Conservation (phyloP, 92 coral and sea anemone genomes). For the Isaurus tuberculatus region DNA sequence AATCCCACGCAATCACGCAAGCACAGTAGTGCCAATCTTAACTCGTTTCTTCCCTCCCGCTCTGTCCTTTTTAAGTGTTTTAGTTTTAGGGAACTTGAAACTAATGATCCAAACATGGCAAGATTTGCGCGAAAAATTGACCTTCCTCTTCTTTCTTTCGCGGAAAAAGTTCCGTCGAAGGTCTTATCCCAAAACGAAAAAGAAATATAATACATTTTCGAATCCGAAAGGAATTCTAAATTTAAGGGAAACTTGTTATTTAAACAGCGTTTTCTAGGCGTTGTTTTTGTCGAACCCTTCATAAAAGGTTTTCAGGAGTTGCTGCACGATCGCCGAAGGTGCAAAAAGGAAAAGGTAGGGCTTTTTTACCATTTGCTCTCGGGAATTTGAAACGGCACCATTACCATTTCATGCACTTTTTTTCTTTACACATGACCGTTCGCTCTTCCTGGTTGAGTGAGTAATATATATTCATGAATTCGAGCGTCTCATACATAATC, state of each 20-base stretch:
- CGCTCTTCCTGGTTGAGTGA: constrained; percentile 45
- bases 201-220: neutral
- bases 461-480: constrained; percentile 29
- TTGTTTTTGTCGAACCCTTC: constrained; percentile 11
- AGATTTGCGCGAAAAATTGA: constrained; percentile 3
- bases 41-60: constrained; percentile 19
- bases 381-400: constrained; percentile 35
- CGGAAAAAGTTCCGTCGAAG: too few species aligned
- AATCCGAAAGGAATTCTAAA: neutral
- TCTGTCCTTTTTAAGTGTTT: constrained; percentile 16
- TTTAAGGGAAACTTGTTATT: neutral
- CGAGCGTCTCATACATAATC: constrained; percentile 40
- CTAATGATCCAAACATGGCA: constrained; percentile 8
- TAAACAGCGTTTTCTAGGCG: constrained; percentile 13
- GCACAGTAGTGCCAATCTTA: neutral
- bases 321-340: constrained; percentile 31
- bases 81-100: constrained; percentile 14
- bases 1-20: neutral
- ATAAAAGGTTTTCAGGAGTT: constrained; percentile 15
- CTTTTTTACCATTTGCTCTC: constrained; percentile 31
- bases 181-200: too few species aligned
- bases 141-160: constrained; percentile 8
- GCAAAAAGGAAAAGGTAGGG: constrained; percentile 28
- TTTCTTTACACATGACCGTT: constrained; percentile 38
- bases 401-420: constrained; percentile 32